Conservation (phyloP, 2,797 vertebrate species). For the Sebastolobus alascanus region DNA sequence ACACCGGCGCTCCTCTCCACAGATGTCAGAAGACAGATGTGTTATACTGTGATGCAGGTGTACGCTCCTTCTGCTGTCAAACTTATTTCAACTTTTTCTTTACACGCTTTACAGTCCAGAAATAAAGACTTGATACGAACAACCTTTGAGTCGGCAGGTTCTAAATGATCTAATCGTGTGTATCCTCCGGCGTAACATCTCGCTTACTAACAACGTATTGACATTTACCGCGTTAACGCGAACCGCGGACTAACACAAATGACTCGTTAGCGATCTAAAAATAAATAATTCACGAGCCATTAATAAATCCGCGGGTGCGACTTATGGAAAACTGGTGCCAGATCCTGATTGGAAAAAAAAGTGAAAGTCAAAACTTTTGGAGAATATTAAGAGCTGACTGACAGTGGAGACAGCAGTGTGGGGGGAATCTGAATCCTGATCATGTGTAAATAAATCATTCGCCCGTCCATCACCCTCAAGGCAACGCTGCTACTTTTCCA, state of each 20-base stretch:
- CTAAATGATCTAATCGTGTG: not conserved
- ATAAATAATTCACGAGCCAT: not conserved
- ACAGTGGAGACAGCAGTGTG: not conserved
- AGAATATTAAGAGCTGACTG: slow-evolving; percentile 1
- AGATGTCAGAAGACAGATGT: not conserved
- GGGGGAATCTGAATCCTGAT: not conserved
- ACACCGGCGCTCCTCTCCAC: too few relatives aligned
- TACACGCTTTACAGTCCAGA: not conserved
- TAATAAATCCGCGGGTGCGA: not conserved
- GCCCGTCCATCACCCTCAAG: slow-evolving; percentile 4
- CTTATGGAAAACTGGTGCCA: not conserved
- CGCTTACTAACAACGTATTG: not conserved
- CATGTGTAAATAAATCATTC: slow-evolving; percentile 25
- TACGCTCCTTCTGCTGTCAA: not conserved
- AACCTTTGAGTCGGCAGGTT: not conserved
- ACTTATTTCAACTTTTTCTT: not conserved
- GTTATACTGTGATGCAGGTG: not conserved
- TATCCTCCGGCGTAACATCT: not conserved
- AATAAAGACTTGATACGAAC: not conserved
- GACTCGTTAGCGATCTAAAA: not conserved
- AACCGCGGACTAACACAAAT: not conserved
- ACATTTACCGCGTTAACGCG: not conserved
- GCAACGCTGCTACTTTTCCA: not conserved
- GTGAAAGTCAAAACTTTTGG: not conserved
- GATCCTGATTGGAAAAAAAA: not conserved